Percentiles rank a stretch among this genome's conserved stretches.
These are phyloP conservation scores for Epicauta chinensis DNA, from an alignment of 1,140 invertebrate species.

Conservation along the genomic window DNA sequence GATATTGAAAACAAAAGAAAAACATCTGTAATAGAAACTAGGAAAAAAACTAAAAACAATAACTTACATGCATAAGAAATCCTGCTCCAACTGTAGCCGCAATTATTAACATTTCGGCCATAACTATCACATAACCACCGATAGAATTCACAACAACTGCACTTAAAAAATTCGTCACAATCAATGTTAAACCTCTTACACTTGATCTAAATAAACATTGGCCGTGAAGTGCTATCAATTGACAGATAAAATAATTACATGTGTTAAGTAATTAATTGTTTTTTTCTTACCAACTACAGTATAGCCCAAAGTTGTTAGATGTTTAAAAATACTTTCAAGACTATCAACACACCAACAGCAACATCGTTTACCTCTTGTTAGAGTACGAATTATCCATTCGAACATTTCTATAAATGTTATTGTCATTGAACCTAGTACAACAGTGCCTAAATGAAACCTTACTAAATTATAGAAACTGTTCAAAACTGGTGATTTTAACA, in stretches of 20 bases:
- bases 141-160: conserved; percentile 12
- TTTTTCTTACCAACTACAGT: conserved; percentile 9
- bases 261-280: not conserved
- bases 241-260: conserved; percentile 3
- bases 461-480: conserved; percentile 15
- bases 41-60: not conserved
- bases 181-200: conserved; percentile 11
- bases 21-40: no score
- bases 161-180: conserved; percentile 12
- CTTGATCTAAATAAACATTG: conserved; percentile 11
- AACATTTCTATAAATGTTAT: conserved; percentile 7
- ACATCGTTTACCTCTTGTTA: conserved; percentile 2
- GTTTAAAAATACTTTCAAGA: conserved; percentile 9
- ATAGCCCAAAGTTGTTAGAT: conserved; percentile 13
- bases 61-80: conserved; percentile 9
- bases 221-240: conserved; percentile 16
- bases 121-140: conserved; percentile 9
- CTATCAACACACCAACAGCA: conserved; percentile 1
- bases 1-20: no score
- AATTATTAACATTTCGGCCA: conserved; percentile 8
- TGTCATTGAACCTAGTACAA: conserved; percentile 12
- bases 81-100: conserved; percentile 4
- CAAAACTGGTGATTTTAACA: conserved; percentile 6
- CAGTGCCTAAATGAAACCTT: conserved; percentile 14
- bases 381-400: not conserved